Percentiles rank a stretch among this genome's conserved stretches.
phyloP scores from a whole-genome alignment of 2,113 vertebrate genomes.

The Hystrix brachyura region DNA sequence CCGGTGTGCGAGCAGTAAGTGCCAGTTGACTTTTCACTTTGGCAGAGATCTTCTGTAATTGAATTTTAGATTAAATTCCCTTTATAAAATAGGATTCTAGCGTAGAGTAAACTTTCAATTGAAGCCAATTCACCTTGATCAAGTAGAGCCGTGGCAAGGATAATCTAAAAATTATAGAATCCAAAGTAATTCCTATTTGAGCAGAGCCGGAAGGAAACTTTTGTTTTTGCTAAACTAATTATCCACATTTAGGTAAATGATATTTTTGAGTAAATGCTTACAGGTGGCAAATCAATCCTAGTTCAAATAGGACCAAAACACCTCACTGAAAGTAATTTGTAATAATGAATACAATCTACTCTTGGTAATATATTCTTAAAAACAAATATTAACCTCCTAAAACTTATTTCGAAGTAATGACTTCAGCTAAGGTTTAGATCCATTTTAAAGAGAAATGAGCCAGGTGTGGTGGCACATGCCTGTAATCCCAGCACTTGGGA shows the following conservation, averaged over 20 bases:
- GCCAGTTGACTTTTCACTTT: constrained; percentile 72
- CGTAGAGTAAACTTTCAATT: constrained; percentile 77
- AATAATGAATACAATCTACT: constrained; percentile 10
- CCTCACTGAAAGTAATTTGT: background rate
- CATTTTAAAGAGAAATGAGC: constrained; percentile 46
- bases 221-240: constrained; percentile 64
- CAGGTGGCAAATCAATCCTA: background rate
- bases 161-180: constrained; percentile 73
- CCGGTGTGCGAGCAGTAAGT: constrained; percentile 6
- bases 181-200: constrained; percentile 65
- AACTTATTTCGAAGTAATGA: constrained; percentile 58
- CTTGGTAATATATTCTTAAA: constrained; percentile 44
- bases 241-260: constrained; percentile 54
- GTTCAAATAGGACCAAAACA: background rate
- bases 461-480: background rate
- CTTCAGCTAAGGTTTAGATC: constrained; percentile 36
- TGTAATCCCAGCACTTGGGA: background rate
- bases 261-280: constrained; percentile 57
- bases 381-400: constrained; percentile 51
- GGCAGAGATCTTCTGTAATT: constrained; percentile 75
- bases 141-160: constrained; percentile 54
- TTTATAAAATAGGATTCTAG: constrained; percentile 58
- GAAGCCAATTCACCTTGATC: constrained; percentile 75
- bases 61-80: constrained; percentile 83
- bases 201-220: background rate